Conservation (phyloP, 2,113 vertebrate genomes). For the Colinus virginianus region DNA sequence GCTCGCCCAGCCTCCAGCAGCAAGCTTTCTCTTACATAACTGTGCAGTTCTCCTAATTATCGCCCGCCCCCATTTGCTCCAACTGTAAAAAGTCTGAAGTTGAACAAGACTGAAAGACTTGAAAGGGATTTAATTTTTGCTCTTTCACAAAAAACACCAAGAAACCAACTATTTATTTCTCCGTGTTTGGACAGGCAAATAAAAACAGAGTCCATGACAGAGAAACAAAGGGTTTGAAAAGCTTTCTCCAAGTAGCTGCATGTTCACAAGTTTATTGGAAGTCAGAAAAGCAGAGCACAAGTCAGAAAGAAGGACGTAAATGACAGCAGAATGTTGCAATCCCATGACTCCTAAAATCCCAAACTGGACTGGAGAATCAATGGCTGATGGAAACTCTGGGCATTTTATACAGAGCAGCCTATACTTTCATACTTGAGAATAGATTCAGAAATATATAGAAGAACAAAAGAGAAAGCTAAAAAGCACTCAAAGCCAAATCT, state of each 20-base stretch:
- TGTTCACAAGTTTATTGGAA: background rate
- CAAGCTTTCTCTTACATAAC: slow-evolving; percentile 57
- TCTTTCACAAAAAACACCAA: background rate
- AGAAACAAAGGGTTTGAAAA: background rate
- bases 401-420: background rate
- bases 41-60: slow-evolving; percentile 62
- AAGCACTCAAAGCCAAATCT: background rate
- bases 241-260: background rate
- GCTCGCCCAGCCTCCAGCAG: slow-evolving; percentile 35
- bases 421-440: background rate
- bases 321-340: background rate
- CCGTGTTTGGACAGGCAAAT: background rate
- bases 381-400: background rate
- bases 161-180: background rate
- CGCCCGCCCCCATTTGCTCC: slow-evolving; percentile 61
- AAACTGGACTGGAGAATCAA: background rate
- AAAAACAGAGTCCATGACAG: background rate
- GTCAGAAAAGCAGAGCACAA: background rate
- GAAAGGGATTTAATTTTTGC: background rate
- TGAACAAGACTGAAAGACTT: slow-evolving; percentile 14
- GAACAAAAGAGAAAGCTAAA: background rate
- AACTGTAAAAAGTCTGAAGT: slow-evolving; percentile 44
- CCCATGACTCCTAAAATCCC: background rate
- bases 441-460: background rate
- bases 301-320: background rate